phyloP scores from a whole-genome alignment of 1,140 invertebrate genomes.

The Pogonomyrmex barbatus region DNA sequence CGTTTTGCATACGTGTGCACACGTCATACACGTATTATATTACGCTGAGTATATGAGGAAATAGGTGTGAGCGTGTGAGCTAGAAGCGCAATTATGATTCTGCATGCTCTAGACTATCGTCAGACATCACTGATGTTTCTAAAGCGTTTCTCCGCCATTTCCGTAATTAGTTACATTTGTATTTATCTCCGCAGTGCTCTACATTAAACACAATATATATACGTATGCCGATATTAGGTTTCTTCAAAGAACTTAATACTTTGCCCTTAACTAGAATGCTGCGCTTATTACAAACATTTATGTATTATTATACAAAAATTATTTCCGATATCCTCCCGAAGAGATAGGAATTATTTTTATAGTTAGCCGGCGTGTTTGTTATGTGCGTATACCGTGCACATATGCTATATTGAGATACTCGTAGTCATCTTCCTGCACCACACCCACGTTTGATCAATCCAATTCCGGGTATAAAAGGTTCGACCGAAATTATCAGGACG shows the following conservation, averaged over 20 bases:
- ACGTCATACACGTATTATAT: slow-evolving; percentile 48
- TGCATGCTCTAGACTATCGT: slow-evolving; percentile 43
- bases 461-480: slow-evolving; percentile 70
- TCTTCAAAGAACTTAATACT: neutral
- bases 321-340: neutral
- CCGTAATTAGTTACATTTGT: slow-evolving; percentile 51
- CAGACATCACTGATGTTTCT: slow-evolving; percentile 44
- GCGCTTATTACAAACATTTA: neutral
- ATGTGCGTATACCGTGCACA: slow-evolving; percentile 16
- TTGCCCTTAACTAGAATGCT: neutral
- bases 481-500: slow-evolving; percentile 70
- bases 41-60: neutral
- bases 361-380: slow-evolving; percentile 28
- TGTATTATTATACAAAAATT: neutral
- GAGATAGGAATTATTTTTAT: slow-evolving; percentile 21
- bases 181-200: neutral
- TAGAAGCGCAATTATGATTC: slow-evolving; percentile 50
- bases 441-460: slow-evolving; percentile 66
- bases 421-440: slow-evolving; percentile 60
- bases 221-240: slow-evolving; percentile 11
- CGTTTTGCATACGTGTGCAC: slow-evolving; percentile 28
- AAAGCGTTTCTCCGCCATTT: slow-evolving; percentile 27
- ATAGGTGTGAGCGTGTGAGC: slow-evolving; percentile 18
- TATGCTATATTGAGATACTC: slow-evolving; percentile 6
- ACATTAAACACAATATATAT: neutral